Percentiles rank a stretch among this genome's conserved stretches.
These are phyloP conservation scores for Tenrec ecaudatus DNA, from an alignment of 2,113 vertebrate species.

Conservation along the genomic window DNA sequence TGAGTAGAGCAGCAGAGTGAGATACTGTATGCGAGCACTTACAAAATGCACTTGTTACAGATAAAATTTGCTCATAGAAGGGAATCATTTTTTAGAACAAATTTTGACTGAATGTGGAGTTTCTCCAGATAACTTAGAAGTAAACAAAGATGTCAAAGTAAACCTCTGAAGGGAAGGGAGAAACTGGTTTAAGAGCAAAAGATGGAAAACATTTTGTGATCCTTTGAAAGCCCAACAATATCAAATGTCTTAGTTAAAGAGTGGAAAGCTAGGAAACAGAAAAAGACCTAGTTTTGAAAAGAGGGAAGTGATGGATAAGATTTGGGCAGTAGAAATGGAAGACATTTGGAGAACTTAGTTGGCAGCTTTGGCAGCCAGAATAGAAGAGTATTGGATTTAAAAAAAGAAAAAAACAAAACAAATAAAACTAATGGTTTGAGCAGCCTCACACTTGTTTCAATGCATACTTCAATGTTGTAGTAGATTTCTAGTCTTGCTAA, in stretches of 20 bases:
- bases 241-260: neutral
- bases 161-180: constrained; percentile 26
- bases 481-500: neutral
- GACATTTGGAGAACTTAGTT: constrained; percentile 18
- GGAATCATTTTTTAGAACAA: too few relatives aligned
- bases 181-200: constrained; percentile 8
- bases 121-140: constrained; percentile 8
- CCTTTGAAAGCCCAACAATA: constrained; percentile 7
- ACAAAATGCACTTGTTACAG: too few relatives aligned
- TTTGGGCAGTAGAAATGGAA: constrained; percentile 20
- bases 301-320: neutral
- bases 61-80: neutral
- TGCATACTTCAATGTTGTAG: neutral
- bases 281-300: constrained; percentile 30
- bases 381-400: neutral
- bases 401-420: neutral
- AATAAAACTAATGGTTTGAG: neutral
- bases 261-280: constrained; percentile 43
- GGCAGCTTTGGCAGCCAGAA: neutral
- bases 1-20: too few relatives aligned
- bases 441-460: neutral
- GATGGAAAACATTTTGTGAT: constrained; percentile 2
- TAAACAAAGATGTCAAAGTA: constrained; percentile 16
- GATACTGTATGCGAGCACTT: too few relatives aligned
- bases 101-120: neutral